Conservation (phyloP, 2,888 invertebrate genomes). For the Megamerina dolium region DNA sequence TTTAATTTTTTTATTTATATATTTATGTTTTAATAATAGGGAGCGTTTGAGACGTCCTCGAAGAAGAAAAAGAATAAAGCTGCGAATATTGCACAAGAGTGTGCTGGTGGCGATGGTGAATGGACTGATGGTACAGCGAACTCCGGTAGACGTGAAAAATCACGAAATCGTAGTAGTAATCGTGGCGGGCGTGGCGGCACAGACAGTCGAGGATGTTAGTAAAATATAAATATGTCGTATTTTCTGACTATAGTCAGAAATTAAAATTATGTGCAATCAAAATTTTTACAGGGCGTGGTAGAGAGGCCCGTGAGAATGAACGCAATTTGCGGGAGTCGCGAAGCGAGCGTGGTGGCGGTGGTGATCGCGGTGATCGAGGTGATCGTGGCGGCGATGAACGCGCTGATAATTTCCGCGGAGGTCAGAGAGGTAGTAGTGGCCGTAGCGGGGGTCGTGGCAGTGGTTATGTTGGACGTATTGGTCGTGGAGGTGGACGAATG, state of each 20-base stretch:
- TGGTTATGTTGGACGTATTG: slow-evolving; percentile 48
- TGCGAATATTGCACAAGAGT: slow-evolving; percentile 54
- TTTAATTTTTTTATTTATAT: neutral
- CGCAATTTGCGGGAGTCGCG: slow-evolving; percentile 46
- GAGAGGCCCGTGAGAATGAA: slow-evolving; percentile 62
- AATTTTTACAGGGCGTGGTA: slow-evolving; percentile 53
- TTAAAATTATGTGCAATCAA: too few species aligned
- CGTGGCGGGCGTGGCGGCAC: slow-evolving; percentile 49
- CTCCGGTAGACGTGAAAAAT: slow-evolving; percentile 46
- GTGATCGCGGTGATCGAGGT: slow-evolving; percentile 29
- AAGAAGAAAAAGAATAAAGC: slow-evolving; percentile 83
- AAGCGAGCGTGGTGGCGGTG: too few species aligned
- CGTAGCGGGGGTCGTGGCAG: slow-evolving; percentile 50
- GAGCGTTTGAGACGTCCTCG: slow-evolving; percentile 79
- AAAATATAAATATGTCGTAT: too few species aligned
- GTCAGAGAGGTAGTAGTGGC: slow-evolving; percentile 48
- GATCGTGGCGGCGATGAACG: slow-evolving; percentile 36
- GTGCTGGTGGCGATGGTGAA: slow-evolving; percentile 49
- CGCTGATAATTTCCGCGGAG: too few species aligned
- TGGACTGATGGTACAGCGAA: slow-evolving; percentile 45
- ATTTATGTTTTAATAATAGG: too few species aligned
- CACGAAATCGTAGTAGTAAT: slow-evolving; percentile 47
- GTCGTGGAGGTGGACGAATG: slow-evolving; percentile 50
- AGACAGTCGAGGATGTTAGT: slow-evolving; percentile 55
- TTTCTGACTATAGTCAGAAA: too few species aligned